Evolutionary conservation across 2,888 invertebrate species (phyloP), one percentile per base, ranked within the genome.

Genomic region (Metellina segmentata): DNA sequence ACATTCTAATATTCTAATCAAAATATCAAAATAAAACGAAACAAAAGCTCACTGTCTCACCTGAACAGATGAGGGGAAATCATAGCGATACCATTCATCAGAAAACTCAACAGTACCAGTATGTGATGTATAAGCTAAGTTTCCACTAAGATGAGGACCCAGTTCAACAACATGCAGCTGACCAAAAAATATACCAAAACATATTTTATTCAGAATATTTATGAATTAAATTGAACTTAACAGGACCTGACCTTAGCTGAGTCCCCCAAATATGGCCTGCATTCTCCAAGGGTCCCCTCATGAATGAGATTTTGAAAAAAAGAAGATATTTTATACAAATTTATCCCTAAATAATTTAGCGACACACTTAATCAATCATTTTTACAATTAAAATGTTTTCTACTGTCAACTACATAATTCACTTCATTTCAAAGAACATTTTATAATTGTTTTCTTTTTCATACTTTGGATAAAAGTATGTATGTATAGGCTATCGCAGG

Each of bases 141-240:
- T 95, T 9, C 95, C 95, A 61, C 93, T 91, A 78, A 94, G 94
- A 94, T 95, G 94, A 0, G 95, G 95, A 4, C 95, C 95, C 69
- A 95, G 93, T 92, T 95, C 95, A 81, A 95, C 94, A 78, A 95
- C 94, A 94, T 95, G 95, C 16, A 95, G 94, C 95, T 95, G 93
- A 0, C 52, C 83, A 34, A 51, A 70, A 52, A 48, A 75, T 16
- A 51, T 48, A 34, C 34, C 34, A 34, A 2, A 34, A 34, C 34
- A 34, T 34, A 34, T 34, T 34, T 34, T 34, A 34, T 4, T 34
- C 34, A 34, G 34, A 34, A 34, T 4, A 34, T 34, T 34, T 34
- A 34, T 2, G 4, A 34, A 34, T 34, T 34, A 34, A 34, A 34
- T 34, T 34, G 34, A 34, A 34, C 34, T 34, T 34, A 2, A 34